phyloP scores from a whole-genome alignment of 1,140 invertebrate genomes.

The Ceratosolen fusciceps region DNA sequence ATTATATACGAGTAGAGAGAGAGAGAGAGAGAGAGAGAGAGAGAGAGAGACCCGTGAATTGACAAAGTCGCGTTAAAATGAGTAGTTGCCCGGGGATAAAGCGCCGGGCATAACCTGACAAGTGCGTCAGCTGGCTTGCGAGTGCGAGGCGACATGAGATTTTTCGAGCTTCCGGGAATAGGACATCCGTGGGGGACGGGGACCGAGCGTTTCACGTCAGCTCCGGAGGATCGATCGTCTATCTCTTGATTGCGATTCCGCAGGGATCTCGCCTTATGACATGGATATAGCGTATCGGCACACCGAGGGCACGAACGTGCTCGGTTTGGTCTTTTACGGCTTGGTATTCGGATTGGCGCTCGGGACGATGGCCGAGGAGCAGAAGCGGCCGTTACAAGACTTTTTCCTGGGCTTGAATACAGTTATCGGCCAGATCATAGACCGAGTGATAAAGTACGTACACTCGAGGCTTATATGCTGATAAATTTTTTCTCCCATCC shows the following conservation, averaged over 20 bases:
- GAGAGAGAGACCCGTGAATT: not conserved
- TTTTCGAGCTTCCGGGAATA: too few relatives aligned
- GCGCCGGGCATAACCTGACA: too few relatives aligned
- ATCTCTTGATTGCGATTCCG: constrained; percentile 8
- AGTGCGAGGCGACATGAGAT: too few relatives aligned
- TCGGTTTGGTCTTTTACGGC: constrained; percentile 75
- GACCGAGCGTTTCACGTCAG: not conserved
- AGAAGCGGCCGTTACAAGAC: constrained; percentile 70
- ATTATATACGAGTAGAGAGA: too few relatives aligned
- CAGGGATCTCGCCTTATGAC: constrained; percentile 60
- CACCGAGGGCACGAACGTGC: constrained; percentile 72
- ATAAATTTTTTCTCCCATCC: too few relatives aligned
- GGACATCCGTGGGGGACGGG: not conserved
- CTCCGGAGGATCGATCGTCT: too few relatives aligned
- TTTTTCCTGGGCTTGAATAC: constrained; percentile 72
- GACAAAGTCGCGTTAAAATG: not conserved
- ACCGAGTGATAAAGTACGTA: constrained; percentile 71
- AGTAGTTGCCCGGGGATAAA: too few relatives aligned
- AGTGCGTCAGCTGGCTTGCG: too few relatives aligned
- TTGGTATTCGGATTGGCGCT: constrained; percentile 73
- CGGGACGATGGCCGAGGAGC: constrained; percentile 67
- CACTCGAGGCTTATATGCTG: constrained; percentile 37
- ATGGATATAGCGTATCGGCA: constrained; percentile 68
- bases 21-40: not conserved
- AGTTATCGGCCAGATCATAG: constrained; percentile 74